phyloP scores from a whole-genome alignment of 2,113 vertebrate genomes.

The Caloenas nicobarica region DNA sequence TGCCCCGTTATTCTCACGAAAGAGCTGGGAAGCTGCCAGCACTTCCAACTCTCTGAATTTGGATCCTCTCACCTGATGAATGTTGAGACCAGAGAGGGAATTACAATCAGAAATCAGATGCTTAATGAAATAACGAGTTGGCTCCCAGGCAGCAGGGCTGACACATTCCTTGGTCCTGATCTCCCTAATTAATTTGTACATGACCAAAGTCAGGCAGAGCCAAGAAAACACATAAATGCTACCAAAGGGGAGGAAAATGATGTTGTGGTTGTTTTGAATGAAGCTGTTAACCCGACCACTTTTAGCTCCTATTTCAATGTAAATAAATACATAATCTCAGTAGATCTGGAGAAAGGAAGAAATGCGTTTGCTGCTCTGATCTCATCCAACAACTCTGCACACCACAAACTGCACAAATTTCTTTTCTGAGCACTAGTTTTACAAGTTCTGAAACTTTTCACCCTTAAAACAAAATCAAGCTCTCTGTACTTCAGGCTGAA shows the following conservation, averaged over 20 bases:
- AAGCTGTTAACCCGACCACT: background rate
- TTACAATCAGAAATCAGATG: background rate
- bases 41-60: background rate
- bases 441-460: background rate
- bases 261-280: background rate
- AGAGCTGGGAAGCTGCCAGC: background rate
- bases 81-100: background rate
- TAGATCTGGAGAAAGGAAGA: background rate
- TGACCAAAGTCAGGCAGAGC: background rate
- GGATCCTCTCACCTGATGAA: constrained; percentile 15
- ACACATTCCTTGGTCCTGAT: background rate
- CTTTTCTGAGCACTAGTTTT: background rate
- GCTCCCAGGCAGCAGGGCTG: background rate
- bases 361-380: background rate
- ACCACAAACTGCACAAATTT: background rate
- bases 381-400: background rate
- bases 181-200: background rate
- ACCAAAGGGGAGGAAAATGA: background rate
- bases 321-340: background rate
- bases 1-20: background rate
- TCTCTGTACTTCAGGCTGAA: background rate
- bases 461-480: background rate
- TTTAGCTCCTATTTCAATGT: background rate
- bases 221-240: background rate
- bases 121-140: background rate